These are phyloP conservation scores for Scaptomyza cyrtandrae DNA, from an alignment of 2,888 invertebrate species.

Conservation along the genomic window DNA sequence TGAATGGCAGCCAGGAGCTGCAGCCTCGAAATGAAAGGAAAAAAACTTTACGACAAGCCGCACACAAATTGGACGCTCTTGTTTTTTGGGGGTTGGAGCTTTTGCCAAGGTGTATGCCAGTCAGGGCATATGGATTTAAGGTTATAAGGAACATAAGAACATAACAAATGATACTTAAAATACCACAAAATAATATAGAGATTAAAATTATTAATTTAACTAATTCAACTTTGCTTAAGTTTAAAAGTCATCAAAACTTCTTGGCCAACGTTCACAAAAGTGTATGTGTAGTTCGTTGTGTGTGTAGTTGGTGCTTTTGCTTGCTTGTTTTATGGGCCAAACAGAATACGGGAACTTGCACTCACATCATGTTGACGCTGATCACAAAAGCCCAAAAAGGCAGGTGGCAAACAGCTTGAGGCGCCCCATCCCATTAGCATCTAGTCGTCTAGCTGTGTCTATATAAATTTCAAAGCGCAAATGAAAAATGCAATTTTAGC, in stretches of 20 bases:
- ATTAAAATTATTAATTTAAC: too few relatives aligned
- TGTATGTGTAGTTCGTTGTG: constrained; percentile 23
- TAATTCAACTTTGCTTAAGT: too few relatives aligned
- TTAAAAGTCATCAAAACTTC: too few relatives aligned
- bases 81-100: constrained; percentile 34
- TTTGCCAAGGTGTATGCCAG: constrained; percentile 6
- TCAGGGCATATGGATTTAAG: constrained; percentile 6
- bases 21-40: constrained; percentile 24
- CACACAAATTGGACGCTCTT: constrained; percentile 75
- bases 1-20: constrained; percentile 58
- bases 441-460: constrained; percentile 33
- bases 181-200: too few relatives aligned
- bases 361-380: constrained; percentile 71
- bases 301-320: neutral
- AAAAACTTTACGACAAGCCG: constrained; percentile 79
- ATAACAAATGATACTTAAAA: too few relatives aligned
- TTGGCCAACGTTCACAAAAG: neutral
- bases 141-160: too few relatives aligned
- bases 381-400: constrained; percentile 53
- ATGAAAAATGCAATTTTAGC: constrained; percentile 71
- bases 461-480: constrained; percentile 57
- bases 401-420: constrained; percentile 35
- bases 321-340: constrained; percentile 62
- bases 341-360: constrained; percentile 36
- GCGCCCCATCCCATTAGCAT: constrained; percentile 55